Percentiles rank a stretch among this genome's conserved stretches.
These are phyloP conservation scores for Ptilonorhynchus violaceus DNA, from an alignment of 2,113 vertebrate genomes.

Conservation along the genomic window DNA sequence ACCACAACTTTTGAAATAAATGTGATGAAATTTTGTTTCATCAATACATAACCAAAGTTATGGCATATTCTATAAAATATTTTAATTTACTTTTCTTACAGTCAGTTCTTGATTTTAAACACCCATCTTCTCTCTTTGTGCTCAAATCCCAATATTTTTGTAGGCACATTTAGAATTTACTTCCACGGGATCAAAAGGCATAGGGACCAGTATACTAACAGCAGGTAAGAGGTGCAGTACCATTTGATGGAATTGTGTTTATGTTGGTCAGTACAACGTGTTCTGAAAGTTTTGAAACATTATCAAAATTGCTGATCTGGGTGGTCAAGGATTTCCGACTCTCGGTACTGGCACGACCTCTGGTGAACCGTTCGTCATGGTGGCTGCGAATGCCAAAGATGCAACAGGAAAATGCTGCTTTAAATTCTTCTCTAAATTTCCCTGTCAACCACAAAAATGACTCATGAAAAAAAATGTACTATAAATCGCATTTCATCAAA, in stretches of 20 bases:
- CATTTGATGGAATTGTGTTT: conserved; percentile 67
- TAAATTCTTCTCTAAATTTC: conserved; percentile 96
- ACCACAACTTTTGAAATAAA: background rate
- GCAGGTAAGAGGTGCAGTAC: conserved; percentile 26
- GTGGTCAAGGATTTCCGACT: conserved; percentile 93
- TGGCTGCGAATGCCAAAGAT: conserved; percentile 68
- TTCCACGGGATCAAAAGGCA: conserved; percentile 1
- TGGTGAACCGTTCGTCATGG: conserved; percentile 67
- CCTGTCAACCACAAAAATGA: conserved; percentile 72
- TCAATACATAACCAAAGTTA: background rate
- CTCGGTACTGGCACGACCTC: conserved; percentile 81
- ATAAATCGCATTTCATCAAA: background rate
- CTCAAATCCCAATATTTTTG: background rate
- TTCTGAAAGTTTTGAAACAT: conserved; percentile 85
- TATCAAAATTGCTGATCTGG: conserved; percentile 88
- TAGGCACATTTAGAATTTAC: conserved; percentile 5
- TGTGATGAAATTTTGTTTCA: background rate
- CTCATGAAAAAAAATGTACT: conserved; percentile 12
- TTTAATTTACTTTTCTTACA: background rate
- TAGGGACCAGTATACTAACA: conserved; percentile 34
- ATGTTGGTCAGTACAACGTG: conserved; percentile 81
- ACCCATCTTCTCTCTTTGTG: background rate
- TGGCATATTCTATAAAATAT: background rate
- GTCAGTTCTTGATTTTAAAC: background rate
- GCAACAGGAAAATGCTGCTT: conserved; percentile 91